Percentiles rank a stretch among this genome's conserved stretches.
phyloP scores from a whole-genome alignment of 2,113 vertebrate genomes.

The Rhizomys pruinosus region DNA sequence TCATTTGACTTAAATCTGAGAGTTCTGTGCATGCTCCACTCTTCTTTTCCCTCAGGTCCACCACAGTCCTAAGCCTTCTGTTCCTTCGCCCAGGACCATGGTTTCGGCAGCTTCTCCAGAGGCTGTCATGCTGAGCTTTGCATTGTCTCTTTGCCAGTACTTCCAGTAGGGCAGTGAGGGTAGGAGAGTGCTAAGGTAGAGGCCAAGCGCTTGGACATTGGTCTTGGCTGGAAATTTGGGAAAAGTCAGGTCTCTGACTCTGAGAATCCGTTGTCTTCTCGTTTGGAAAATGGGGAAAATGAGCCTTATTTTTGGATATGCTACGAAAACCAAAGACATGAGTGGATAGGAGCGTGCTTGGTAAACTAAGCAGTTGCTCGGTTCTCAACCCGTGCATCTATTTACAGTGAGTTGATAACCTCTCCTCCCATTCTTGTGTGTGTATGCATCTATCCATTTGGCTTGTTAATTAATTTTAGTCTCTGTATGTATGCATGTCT shows the following conservation, averaged over 20 bases:
- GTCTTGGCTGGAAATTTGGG: neutral
- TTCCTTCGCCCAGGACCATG: neutral
- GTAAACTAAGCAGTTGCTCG: neutral
- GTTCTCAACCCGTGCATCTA: neutral
- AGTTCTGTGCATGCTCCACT: neutral
- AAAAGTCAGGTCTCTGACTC: neutral
- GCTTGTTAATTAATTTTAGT: neutral
- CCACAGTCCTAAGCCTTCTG: neutral
- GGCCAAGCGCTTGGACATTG: neutral
- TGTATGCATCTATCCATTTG: neutral
- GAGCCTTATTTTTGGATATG: neutral
- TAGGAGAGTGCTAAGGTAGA: neutral
- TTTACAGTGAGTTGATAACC: neutral
- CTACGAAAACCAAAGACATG: neutral
- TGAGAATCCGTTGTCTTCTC: neutral
- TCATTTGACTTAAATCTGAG: conserved; percentile 14
- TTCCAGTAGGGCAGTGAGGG: accelerated
- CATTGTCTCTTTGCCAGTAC: accelerated
- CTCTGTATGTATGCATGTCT: no score
- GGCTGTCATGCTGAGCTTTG: neutral
- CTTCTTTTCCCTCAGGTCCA: neutral
- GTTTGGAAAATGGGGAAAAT: conserved; percentile 2
- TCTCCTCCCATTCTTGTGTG: neutral
- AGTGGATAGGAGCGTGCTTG: neutral
- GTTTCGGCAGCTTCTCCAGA: neutral